A percentile compares a stretch with the other conserved stretches of the same genome.
phyloP scores from a whole-genome alignment of 2,113 vertebrate species.

The Trematomus loennbergii region DNA sequence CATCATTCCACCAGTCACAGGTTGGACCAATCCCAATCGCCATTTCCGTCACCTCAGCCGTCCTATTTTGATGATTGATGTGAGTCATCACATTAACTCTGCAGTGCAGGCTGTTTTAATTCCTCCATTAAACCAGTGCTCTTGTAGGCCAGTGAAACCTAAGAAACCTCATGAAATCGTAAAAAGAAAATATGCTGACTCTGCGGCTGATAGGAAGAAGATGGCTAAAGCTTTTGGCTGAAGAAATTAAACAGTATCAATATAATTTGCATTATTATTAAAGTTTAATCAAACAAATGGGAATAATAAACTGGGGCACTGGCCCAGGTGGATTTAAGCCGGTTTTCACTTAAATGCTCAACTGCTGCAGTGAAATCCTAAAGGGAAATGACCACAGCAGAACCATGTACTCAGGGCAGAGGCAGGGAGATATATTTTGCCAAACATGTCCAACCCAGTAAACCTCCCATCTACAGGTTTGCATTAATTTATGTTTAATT shows the following conservation, averaged over 20 bases:
- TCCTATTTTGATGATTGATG: conserved; percentile 52
- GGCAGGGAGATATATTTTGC: conserved; percentile 12
- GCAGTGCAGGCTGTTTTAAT: conserved; percentile 53
- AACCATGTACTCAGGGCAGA: conserved; percentile 10
- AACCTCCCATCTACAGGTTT: conserved; percentile 8
- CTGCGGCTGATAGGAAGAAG: conserved; percentile 16
- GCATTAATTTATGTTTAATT: neutral
- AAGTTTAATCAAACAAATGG: conserved; percentile 63
- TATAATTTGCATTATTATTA: conserved; percentile 50
- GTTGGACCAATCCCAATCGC: conserved; percentile 37
- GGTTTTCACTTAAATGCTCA: conserved; percentile 9
- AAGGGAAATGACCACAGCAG: conserved; percentile 32
- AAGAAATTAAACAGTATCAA: conserved; percentile 45
- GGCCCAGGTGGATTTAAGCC: conserved; percentile 34
- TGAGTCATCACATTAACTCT: conserved; percentile 66
- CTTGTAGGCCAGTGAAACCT: conserved; percentile 39
- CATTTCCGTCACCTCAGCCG: conserved; percentile 30
- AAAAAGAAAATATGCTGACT: conserved; percentile 44
- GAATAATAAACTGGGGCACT: conserved; percentile 36
- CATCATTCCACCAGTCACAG: conserved; percentile 39
- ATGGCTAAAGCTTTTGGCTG: conserved; percentile 6
- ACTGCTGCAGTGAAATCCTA: conserved; percentile 21
- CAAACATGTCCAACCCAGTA: conserved; percentile 22
- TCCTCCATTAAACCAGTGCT: conserved; percentile 48
- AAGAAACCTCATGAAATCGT: conserved; percentile 48